These are phyloP conservation scores for Trachythela sp. DNA, from an alignment of 64 coral and sea anemone species.

Conservation along the genomic window DNA sequence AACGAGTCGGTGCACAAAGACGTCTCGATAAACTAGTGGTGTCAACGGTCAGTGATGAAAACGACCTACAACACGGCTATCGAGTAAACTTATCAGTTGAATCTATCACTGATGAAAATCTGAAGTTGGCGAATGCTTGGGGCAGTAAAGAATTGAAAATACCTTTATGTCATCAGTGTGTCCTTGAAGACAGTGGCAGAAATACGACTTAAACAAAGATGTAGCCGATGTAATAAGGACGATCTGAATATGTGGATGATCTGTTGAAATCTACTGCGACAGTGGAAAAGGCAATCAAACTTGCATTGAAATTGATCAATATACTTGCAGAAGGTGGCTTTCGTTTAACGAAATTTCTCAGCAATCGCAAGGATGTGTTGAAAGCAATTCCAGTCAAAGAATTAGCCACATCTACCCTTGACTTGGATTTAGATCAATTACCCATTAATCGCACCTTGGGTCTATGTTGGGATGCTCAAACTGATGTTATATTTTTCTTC, in stretches of 20 bases:
- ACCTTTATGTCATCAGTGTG: neutral
- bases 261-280: slow-evolving; percentile 14
- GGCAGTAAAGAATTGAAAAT: slow-evolving; percentile 21
- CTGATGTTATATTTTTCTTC: slow-evolving; percentile 31
- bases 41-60: slow-evolving; percentile 24
- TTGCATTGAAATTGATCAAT: neutral
- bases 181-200: slow-evolving; percentile 33
- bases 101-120: neutral
- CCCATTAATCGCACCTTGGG: slow-evolving; percentile 42
- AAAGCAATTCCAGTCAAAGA: neutral
- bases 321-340: neutral
- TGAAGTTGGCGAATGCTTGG: slow-evolving; percentile 1
- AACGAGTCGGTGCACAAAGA: neutral
- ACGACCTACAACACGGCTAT: neutral
- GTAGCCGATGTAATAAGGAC: neutral
- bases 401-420: neutral
- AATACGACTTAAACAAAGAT: slow-evolving; percentile 6
- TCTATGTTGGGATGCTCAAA: slow-evolving; percentile 42
- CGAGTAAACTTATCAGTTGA: slow-evolving; percentile 16
- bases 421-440: slow-evolving; percentile 14
- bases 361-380: neutral
- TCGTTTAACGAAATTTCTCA: neutral
- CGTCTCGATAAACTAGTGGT: slow-evolving; percentile 8
- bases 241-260: slow-evolving; percentile 24
- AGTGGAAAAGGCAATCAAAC: neutral